These are phyloP conservation scores for Pentalonia nigronervosa DNA, from an alignment of 1,140 invertebrate species.

Conservation along the genomic window DNA sequence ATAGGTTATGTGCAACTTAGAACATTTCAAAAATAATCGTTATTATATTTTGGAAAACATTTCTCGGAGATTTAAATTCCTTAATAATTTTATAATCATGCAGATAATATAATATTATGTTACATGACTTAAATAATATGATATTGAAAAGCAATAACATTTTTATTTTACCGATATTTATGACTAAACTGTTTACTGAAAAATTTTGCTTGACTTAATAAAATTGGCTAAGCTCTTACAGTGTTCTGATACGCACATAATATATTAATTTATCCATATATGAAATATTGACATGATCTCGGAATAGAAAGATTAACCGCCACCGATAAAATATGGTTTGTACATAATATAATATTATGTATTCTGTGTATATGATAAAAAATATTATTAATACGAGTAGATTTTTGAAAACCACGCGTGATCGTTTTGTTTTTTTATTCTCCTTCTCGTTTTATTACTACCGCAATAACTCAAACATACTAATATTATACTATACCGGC, in stretches of 20 bases:
- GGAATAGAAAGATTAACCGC: not conserved
- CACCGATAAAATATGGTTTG: not conserved
- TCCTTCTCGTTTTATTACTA: not conserved
- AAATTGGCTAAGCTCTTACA: not conserved
- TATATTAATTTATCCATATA: not conserved
- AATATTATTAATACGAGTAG: slow-evolving; percentile 14
- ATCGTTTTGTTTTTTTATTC: slow-evolving; percentile 6
- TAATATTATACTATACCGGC: not conserved
- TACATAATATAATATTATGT: not conserved
- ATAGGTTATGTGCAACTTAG: not conserved
- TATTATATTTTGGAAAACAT: not conserved
- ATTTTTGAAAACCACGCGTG: not conserved
- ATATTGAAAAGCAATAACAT: not conserved
- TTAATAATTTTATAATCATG: not conserved
- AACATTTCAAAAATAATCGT: not conserved
- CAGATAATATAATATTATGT: not conserved
- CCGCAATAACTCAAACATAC: slow-evolving; percentile 8
- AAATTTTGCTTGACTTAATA: not conserved
- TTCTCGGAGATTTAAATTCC: not conserved
- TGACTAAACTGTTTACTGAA: not conserved
- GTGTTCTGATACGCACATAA: not conserved
- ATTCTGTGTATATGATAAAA: slow-evolving; percentile 68
- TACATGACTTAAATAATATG: not conserved
- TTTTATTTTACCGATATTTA: not conserved
- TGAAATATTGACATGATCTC: not conserved